Evolutionary conservation across 2,797 vertebrate species (phyloP).

Genomic region (Acanthornis magna): DNA sequence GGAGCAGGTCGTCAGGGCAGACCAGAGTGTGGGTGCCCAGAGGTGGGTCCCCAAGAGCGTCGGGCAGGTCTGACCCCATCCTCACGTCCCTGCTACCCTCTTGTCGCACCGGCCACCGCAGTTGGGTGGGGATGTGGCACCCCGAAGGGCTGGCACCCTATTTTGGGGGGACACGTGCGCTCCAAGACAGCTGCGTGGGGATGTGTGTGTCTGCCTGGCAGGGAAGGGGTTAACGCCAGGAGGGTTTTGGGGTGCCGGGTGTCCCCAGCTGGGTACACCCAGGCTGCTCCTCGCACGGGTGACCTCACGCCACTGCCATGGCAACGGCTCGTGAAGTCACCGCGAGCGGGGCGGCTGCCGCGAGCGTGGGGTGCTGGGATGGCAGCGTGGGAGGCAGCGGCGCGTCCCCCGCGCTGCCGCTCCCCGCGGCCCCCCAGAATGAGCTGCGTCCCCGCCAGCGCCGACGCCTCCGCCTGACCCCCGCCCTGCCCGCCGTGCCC

Average conservation of each 20-base stretch:
- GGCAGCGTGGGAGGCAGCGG: background rate
- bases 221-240: background rate
- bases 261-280: background rate
- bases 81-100: background rate
- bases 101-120: accelerated
- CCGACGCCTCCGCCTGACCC: conserved; percentile 1
- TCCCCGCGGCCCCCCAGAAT: background rate
- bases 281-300: background rate
- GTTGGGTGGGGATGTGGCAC: background rate
- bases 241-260: background rate
- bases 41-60: background rate
- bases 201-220: background rate
- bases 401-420: background rate
- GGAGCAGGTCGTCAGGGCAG: background rate
- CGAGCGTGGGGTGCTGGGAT: background rate
- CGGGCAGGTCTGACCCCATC: background rate
- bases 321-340: conserved; percentile 63
- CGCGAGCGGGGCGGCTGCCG: background rate
- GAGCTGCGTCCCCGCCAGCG: background rate
- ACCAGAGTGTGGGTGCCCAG: background rate
- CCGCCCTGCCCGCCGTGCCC: background rate
- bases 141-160: accelerated
- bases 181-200: background rate
- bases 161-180: background rate
- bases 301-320: conserved; percentile 59